A percentile compares a stretch with the other conserved stretches of the same genome.
Evolutionary conservation across 2,113 vertebrate genomes (phyloP).

Genomic region (Erythrolamprus reginae): DNA sequence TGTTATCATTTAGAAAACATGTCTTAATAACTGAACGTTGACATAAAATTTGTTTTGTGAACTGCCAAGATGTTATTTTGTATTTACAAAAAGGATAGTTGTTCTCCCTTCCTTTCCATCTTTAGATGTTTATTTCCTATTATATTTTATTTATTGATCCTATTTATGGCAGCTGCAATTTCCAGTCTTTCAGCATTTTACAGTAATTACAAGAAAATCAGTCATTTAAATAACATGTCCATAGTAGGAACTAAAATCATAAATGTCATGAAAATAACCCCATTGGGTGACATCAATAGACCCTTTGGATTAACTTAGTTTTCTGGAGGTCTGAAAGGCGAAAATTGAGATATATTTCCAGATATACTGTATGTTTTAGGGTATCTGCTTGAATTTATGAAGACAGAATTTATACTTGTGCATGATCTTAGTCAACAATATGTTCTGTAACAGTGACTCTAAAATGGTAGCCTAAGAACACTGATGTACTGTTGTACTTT

Average conservation of each 20-base stretch:
- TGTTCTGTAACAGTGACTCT: not conserved
- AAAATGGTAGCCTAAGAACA: not conserved
- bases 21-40: not conserved
- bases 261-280: not conserved
- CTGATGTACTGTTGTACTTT: not conserved
- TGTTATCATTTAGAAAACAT: not conserved
- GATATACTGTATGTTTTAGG: not conserved
- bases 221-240: not conserved
- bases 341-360: not conserved
- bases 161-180: not conserved
- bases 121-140: not conserved
- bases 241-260: not conserved
- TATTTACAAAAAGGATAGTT: not conserved
- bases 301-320: not conserved
- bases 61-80: not conserved
- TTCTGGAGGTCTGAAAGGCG: not conserved
- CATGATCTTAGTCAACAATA: not conserved
- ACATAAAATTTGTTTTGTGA: not conserved
- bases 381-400: not conserved
- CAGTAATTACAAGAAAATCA: not conserved
- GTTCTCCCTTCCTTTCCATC: not conserved
- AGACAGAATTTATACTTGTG: not conserved
- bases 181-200: not conserved
- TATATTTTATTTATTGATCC: not conserved
- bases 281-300: not conserved